Percentiles rank a stretch among this genome's conserved stretches.
Conservation (phyloP, 2,113 vertebrate species). For the Rhynchomys soricoides region DNA sequence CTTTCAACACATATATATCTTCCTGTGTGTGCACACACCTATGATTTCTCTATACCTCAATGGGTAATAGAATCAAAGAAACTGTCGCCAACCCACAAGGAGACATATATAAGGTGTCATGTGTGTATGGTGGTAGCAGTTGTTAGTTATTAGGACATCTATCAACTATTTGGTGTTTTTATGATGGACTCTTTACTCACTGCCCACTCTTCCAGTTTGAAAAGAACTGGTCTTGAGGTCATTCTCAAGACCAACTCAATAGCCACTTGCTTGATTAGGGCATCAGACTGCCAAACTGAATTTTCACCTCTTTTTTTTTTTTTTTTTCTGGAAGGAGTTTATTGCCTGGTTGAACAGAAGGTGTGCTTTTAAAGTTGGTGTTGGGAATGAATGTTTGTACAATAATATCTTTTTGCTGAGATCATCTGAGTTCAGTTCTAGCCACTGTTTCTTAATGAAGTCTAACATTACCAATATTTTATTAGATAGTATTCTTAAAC, state of each 20-base stretch:
- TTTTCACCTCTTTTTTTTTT: background rate
- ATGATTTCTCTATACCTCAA: background rate
- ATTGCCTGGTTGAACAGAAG: background rate
- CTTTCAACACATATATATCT: background rate
- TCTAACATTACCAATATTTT: background rate
- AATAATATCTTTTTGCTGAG: background rate
- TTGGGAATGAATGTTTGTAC: background rate
- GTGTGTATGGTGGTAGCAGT: background rate
- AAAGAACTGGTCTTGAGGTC: background rate
- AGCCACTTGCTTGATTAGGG: background rate
- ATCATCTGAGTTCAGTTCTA: background rate
- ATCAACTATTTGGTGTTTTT: background rate
- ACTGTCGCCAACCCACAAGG: background rate
- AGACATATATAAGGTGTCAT: no score
- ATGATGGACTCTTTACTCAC: background rate
- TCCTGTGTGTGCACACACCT: background rate
- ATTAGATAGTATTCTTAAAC: background rate
- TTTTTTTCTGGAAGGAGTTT: background rate
- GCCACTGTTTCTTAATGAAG: background rate
- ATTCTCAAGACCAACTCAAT: background rate
- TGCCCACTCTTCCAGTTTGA: background rate
- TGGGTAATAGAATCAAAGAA: no score
- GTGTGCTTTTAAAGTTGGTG: background rate
- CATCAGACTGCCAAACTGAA: background rate
- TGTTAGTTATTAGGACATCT: background rate